Percentiles rank a stretch among this genome's conserved stretches.
phyloP scores from a whole-genome alignment of 2,113 vertebrate species.

The Oreocharis arfaki region DNA sequence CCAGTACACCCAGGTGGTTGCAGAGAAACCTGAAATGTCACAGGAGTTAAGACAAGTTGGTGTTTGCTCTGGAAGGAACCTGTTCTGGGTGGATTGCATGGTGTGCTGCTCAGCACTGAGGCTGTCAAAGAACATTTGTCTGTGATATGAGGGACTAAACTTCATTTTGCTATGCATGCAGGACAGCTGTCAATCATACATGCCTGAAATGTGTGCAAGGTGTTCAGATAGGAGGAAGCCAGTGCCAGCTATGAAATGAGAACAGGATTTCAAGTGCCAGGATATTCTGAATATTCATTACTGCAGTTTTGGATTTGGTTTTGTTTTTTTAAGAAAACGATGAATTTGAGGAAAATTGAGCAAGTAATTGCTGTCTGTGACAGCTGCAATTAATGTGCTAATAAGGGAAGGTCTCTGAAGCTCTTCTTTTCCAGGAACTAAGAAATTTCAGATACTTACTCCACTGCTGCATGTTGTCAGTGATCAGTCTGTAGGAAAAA shows the following conservation, averaged over 20 bases:
- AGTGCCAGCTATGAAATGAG: not conserved
- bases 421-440: slow-evolving; percentile 3
- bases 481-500: not conserved
- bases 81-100: not conserved
- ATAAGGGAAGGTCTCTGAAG: slow-evolving; percentile 42
- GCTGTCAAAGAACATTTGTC: not conserved
- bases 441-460: not conserved
- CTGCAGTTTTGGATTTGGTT: not conserved
- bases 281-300: slow-evolving; percentile 50
- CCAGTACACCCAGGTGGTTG: not conserved
- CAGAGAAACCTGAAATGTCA: not conserved
- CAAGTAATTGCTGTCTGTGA: slow-evolving; percentile 61
- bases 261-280: slow-evolving; percentile 22
- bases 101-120: not conserved
- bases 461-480: not conserved
- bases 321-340: slow-evolving; percentile 39
- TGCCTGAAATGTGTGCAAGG: slow-evolving; percentile 1
- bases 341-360: slow-evolving; percentile 56
- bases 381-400: slow-evolving; percentile 64
- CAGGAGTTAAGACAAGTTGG: not conserved
- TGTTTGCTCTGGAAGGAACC: not conserved
- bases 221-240: not conserved
- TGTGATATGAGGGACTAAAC: not conserved
- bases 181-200: slow-evolving; percentile 35
- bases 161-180: not conserved